phyloP scores from a whole-genome alignment of 1,140 invertebrate genomes.

The Andrena cerasifolii region DNA sequence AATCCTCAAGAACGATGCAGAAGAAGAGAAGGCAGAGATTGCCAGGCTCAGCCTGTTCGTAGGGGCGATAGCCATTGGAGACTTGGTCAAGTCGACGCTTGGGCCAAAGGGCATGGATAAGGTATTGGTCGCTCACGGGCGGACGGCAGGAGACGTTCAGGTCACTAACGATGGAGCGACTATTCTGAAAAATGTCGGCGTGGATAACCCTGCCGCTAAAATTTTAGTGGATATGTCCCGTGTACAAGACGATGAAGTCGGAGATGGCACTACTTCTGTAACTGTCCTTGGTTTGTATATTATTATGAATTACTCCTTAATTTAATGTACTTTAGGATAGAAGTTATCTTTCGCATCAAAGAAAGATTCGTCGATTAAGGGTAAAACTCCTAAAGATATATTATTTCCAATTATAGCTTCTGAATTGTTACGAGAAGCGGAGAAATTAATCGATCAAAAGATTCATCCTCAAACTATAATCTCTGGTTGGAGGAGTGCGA shows the following conservation, averaged over 20 bases:
- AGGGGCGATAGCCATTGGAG: slow-evolving; percentile 99
- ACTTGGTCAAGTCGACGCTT: slow-evolving; percentile 98
- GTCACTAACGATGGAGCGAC: slow-evolving; percentile 99
- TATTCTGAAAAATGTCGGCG: slow-evolving; percentile 97
- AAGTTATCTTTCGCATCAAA: too few relatives aligned
- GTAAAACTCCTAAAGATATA: slow-evolving; percentile 17
- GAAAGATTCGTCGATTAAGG: not conserved
- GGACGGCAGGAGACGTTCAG: slow-evolving; percentile 93
- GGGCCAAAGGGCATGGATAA: slow-evolving; percentile 99
- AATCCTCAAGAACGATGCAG: slow-evolving; percentile 96
- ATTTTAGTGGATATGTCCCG: slow-evolving; percentile 99
- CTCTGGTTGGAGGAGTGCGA: slow-evolving; percentile 95
- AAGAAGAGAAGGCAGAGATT: slow-evolving; percentile 98
- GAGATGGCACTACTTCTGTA: slow-evolving; percentile 99
- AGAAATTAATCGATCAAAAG: slow-evolving; percentile 96
- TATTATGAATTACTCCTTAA: slow-evolving; percentile 13
- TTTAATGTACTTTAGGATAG: slow-evolving; percentile 4
- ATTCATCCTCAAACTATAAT: slow-evolving; percentile 99
- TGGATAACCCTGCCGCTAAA: slow-evolving; percentile 99
- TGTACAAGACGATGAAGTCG: slow-evolving; percentile 99
- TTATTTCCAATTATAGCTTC: slow-evolving; percentile 85
- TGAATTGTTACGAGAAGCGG: slow-evolving; percentile 97
- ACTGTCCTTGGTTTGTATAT: slow-evolving; percentile 91
- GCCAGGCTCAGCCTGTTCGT: slow-evolving; percentile 98
- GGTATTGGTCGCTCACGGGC: slow-evolving; percentile 94